Percentiles rank a stretch among this genome's conserved stretches.
These are phyloP conservation scores for Sipha flava DNA, from an alignment of 1,140 invertebrate genomes.

Conservation along the genomic window DNA sequence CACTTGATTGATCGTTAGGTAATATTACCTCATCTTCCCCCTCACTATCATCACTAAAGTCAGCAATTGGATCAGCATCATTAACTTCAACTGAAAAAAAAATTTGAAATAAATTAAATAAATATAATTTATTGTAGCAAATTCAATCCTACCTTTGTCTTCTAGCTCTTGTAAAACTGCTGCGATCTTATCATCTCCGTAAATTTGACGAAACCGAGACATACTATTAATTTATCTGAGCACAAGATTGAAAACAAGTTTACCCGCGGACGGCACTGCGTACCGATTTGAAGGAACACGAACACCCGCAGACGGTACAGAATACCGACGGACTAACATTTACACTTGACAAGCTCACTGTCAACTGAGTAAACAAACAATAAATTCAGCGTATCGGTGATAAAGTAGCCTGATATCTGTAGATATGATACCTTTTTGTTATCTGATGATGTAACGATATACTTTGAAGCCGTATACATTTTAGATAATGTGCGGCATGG, in stretches of 20 bases:
- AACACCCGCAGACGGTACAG: too few relatives aligned
- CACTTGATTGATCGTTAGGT: not conserved
- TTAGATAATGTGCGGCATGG: not conserved
- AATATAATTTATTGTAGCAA: not conserved
- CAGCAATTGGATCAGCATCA: not conserved
- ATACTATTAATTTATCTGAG: too few relatives aligned
- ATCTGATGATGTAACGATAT: not conserved
- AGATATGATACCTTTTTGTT: not conserved
- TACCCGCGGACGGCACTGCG: too few relatives aligned
- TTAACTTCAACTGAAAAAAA: not conserved
- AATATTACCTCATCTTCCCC: not conserved
- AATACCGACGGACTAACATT: too few relatives aligned
- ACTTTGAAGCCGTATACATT: not conserved
- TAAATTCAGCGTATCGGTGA: not conserved
- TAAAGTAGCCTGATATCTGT: not conserved
- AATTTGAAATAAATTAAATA: not conserved
- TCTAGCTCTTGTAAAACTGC: too few relatives aligned
- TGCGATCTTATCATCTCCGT: too few relatives aligned
- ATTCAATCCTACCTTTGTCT: not conserved
- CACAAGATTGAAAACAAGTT: too few relatives aligned
- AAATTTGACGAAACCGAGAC: too few relatives aligned
- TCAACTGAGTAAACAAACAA: not conserved
- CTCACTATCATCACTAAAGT: not conserved
- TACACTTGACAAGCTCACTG: not conserved
- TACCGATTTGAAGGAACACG: too few relatives aligned